These are phyloP conservation scores for Cryptocheilus praepositus DNA, from an alignment of 2,888 invertebrate genomes.

Conservation along the genomic window DNA sequence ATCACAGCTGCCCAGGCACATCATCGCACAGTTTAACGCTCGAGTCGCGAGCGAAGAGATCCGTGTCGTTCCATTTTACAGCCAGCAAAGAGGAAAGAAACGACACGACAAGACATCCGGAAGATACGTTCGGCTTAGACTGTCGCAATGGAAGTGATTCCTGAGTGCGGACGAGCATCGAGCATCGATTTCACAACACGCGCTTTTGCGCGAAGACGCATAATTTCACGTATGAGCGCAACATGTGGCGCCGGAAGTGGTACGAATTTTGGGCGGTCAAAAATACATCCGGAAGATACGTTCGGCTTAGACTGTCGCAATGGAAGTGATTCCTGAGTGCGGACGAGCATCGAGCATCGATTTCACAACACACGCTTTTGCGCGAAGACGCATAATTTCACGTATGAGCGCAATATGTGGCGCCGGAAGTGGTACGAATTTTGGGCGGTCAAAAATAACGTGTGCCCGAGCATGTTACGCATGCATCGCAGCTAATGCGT, in stretches of 20 bases:
- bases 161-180: too few relatives aligned
- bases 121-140: background rate
- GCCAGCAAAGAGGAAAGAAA: background rate
- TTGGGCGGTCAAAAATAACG: too few relatives aligned
- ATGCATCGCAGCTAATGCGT: constrained; percentile 21
- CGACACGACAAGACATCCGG: background rate
- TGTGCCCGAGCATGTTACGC: constrained; percentile 2
- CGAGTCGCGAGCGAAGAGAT: background rate
- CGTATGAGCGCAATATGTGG: background rate
- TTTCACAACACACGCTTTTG: too few relatives aligned
- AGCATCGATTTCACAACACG: too few relatives aligned
- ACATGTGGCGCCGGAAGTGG: too few relatives aligned
- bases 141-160: background rate
- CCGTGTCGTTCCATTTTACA: constrained; percentile 8
- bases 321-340: too few relatives aligned
- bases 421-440: too few relatives aligned
- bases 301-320: background rate
- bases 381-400: background rate
- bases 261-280: too few relatives aligned
- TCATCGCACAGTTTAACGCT: background rate
- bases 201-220: background rate
- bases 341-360: too few relatives aligned
- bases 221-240: background rate
- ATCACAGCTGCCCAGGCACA: background rate
- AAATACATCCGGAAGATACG: background rate